Base-by-base conservation (phyloP, 2,797 vertebrate species). In the Sus cebifrons region DNA sequence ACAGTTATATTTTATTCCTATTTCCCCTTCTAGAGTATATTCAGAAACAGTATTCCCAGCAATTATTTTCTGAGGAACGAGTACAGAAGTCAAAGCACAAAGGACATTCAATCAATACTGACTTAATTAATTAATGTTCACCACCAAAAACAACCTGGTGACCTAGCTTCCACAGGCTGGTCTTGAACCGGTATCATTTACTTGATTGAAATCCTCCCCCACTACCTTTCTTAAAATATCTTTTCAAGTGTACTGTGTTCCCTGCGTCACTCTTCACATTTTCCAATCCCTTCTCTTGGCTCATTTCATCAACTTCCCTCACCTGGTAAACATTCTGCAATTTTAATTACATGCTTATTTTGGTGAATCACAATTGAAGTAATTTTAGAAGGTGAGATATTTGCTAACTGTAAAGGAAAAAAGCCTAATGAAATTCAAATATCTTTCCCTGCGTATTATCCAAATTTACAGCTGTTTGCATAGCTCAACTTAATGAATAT, bases 321-420 rank as follows among this genome's bases (percentile, higher is more conserved):
- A 97, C 91, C 96, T 96, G 94, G 95, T 91, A 97, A 96, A 96
- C 73, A 96, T 93, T 95, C 87, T 94, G 97, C 95, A 94, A 32
- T 88, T 95, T 96, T 96, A 97, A 98, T 96, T 95, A 95, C 49
- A 89, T 81, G 81, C 86, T 97, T 95, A 97, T 95, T 97, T 78
- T 98, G 70, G n/a, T 95, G 89, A 98, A 96, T 96, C 82, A 98
- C 95, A 98, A 98, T 92, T 81, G 91, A 92, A 97, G 65, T 95
- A 97, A 97, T 97, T 98, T 97, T 97, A 96, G 91, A 97, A 98
- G 81, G 97, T 97, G 95, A 95, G 95, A 78, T 94, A 97, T 96
- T 97, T 97, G 95, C 85, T 96, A 97, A 94, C 94, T 96, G 25
- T 65, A 92, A 79, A 94, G 25, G 20, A 49, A 94, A 96, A 94